These are phyloP conservation scores for Brachionus calyciflorus DNA, from an alignment of 1,140 invertebrate genomes.

Conservation along the genomic window DNA sequence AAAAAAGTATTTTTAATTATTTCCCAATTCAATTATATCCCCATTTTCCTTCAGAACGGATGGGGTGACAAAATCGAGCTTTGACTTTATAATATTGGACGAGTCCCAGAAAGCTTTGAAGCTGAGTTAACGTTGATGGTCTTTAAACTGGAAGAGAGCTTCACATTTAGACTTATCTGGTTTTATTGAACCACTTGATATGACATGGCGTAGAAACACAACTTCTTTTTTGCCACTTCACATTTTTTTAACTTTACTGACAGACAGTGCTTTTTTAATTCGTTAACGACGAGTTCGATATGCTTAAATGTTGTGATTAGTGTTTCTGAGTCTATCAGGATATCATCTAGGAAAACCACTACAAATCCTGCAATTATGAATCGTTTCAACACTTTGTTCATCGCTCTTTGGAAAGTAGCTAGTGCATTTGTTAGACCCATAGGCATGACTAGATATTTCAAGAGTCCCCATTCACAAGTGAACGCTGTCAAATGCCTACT, in stretches of 20 bases:
- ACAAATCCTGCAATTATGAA: not conserved
- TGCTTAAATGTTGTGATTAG: not conserved
- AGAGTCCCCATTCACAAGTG: not conserved
- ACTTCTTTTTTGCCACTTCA: not conserved
- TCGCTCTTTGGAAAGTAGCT: not conserved
- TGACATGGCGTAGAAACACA: not conserved
- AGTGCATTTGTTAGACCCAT: conserved; percentile 12
- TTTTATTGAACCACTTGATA: not conserved
- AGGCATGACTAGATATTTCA: not conserved
- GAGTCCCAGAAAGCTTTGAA: conserved; percentile 51
- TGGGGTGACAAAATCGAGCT: too few species aligned
- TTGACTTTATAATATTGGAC: conserved; percentile 51
- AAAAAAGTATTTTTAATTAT: too few species aligned
- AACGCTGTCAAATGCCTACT: too few species aligned
- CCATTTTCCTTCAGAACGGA: too few species aligned
- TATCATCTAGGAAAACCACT: not conserved
- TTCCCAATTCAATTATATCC: too few species aligned
- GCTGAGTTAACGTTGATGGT: not conserved
- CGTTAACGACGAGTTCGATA: not conserved
- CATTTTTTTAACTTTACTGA: not conserved
- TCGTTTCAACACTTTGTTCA: not conserved
- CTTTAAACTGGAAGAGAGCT: not conserved
- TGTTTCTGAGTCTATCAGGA: not conserved
- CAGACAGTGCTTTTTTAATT: not conserved
- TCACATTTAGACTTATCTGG: not conserved